Percentiles rank a stretch among this genome's conserved stretches.
Evolutionary conservation across 1,140 invertebrate genomes (phyloP).

Genomic region (Drosophila ananassae): DNA sequence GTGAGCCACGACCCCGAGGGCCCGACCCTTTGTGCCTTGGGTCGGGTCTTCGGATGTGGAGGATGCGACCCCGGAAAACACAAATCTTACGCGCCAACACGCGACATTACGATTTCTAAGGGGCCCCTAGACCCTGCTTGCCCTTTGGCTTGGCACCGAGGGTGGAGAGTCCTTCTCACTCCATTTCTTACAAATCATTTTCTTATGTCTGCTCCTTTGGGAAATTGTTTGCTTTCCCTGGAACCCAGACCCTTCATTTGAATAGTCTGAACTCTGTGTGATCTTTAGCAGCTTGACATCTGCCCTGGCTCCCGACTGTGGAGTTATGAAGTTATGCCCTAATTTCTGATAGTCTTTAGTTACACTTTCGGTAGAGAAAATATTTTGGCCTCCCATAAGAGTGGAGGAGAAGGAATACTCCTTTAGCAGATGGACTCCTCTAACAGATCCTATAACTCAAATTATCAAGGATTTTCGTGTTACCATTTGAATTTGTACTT

Average conservation of each 20-base stretch:
- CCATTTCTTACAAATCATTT: slow-evolving; percentile 60
- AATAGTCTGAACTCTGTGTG: slow-evolving; percentile 64
- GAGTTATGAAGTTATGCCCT: slow-evolving; percentile 62
- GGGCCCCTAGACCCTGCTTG: slow-evolving; percentile 7
- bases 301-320: slow-evolving; percentile 35
- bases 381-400: not conserved
- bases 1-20: slow-evolving; percentile 23
- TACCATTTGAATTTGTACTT: too few species aligned
- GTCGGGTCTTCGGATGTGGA: slow-evolving; percentile 10
- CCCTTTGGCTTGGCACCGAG: slow-evolving; percentile 14
- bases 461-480: too few species aligned
- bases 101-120: slow-evolving; percentile 47
- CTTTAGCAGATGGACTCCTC: slow-evolving; percentile 10
- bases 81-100: slow-evolving; percentile 72
- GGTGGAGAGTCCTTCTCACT: slow-evolving; percentile 25
- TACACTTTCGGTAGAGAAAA: slow-evolving; percentile 36
- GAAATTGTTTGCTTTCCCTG: slow-evolving; percentile 59
- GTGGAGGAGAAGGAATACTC: slow-evolving; percentile 1
- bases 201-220: slow-evolving; percentile 68
- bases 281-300: slow-evolving; percentile 69
- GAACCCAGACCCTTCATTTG: slow-evolving; percentile 60
- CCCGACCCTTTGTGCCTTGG: slow-evolving; percentile 6
- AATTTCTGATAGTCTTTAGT: slow-evolving; percentile 62
- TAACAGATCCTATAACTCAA: too few species aligned
- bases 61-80: slow-evolving; percentile 59